Base-by-base conservation (phyloP, 2,113 vertebrate genomes). In the Pluvianellus socialis region DNA sequence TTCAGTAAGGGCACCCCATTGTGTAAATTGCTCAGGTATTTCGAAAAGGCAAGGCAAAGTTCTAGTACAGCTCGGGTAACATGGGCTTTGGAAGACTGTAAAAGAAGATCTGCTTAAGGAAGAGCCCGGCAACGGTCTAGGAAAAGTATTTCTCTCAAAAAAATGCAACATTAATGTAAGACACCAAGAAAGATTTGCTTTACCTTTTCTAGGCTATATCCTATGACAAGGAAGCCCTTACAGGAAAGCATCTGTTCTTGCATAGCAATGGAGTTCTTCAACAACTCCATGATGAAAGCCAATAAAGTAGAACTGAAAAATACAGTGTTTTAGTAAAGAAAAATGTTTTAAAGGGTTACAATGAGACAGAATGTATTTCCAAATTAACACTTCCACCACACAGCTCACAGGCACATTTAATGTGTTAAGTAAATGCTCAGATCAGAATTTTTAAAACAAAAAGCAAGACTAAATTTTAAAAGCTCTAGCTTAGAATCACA, bases 201-300 rank as follows among this genome's bases (percentile, higher is more conserved):
- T 97, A 99, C 99, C 99, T 99, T 99, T 98, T 99, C 99, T 96
- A 99, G 98, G 94, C 98, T 98, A 97, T 99, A 98, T 80, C 99
- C 99, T 87, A 99, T 99, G 91, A 99, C 99, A 82, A 99, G 99
- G 95, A 99, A 99, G 97, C 99, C 99, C 98, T 99, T 99, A 97
- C 98, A 99, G 95, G 99, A 98, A 95, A 99, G 98, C 97, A 99
- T 99, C 98, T 99, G 99, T 86, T 99, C 99, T 98, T 99, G 99
- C 99, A 99, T 99, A 95, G 99, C 99, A 96, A 99, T 98, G 2
- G 99, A 99, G 98, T 99, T 99, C 98, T 99, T 99, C 98, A 99
- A 96, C 92, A 99, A 98, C 96, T 99, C 99, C 99, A 99, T 99
- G 93, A 99, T 98, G 94, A 99, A 99, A 90, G 99, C 98, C 89